phyloP scores from a whole-genome alignment of 2,888 invertebrate species.

The Tethea ocularis region DNA sequence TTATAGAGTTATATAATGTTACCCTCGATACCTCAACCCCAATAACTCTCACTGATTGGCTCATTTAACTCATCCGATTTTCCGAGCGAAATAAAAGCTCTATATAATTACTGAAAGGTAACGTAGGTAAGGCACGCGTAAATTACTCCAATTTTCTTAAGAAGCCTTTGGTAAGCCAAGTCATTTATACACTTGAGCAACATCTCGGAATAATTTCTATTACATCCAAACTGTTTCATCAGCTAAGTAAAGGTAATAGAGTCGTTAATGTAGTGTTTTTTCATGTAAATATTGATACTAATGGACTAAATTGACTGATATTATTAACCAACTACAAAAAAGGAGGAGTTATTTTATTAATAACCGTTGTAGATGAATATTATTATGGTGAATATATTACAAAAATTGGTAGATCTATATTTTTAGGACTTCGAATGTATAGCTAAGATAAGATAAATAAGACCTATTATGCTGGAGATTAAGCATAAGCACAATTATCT shows the following conservation, averaged over 20 bases:
- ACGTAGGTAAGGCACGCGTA: background rate
- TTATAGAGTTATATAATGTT: background rate
- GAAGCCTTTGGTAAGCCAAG: background rate
- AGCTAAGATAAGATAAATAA: no score
- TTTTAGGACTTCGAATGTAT: no score
- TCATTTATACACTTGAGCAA: background rate
- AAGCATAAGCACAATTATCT: no score
- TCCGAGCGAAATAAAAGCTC: background rate
- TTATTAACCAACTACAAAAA: no score
- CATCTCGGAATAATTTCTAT: conserved; percentile 8
- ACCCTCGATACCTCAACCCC: background rate
- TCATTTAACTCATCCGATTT: background rate
- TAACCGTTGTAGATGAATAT: no score
- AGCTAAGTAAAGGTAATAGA: conserved; percentile 30
- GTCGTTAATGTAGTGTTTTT: background rate
- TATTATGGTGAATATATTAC: no score
- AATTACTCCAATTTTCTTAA: background rate
- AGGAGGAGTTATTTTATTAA: no score
- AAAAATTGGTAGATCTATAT: no score
- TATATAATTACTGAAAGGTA: background rate
- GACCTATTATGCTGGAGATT: no score
- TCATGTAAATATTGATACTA: background rate
- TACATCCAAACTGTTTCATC: conserved; percentile 30
- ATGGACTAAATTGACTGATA: no score
- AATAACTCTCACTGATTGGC: background rate